Base-by-base conservation (phyloP, 2,888 invertebrate genomes). In the Melipona beecheii region DNA sequence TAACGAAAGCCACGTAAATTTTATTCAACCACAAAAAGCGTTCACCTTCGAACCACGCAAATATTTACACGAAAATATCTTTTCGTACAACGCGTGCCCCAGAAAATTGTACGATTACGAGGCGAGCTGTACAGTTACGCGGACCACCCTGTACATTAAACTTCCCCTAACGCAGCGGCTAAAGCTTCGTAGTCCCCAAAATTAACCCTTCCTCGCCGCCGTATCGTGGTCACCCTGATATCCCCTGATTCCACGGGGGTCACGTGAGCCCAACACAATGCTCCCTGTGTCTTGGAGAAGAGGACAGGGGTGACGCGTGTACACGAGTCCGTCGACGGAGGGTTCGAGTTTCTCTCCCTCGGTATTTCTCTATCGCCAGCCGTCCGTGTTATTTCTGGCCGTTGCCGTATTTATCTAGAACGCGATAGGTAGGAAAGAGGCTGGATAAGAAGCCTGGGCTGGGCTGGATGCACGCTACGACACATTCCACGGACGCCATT, bases 321-420 rank as follows among this genome's bases (percentile, higher is more conserved):
- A 9, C 50, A 62, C n/a, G 49, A 31, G 27, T 31, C 15, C 49
- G 49, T 4, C 31, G 31, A 68, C 4, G 58, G 15, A n/a, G 69
- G 52, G 58, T 31, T 52, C 58, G 52, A 43, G 52, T 71, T 66
- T 58, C 52, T n/a, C 70, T 58, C 50, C 66, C 66, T 43, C 54
- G 24, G 43, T 54, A 43, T 72, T 49, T 56, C 75, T 43, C 68
- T 69, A 79, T 75, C 62, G 74, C 64, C 27, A 43, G n/a, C 27
- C 27, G 64, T 36, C 62, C 68, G 9, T 52, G 80, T 81, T 81
- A 81, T 77, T 77, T 77, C 80, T 71, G 56, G 54, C 65, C 74
- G 81, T 24, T 65, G n/a, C 65, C 49, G 82, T 75, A 54, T 82
- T 82, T 82, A 80, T 81, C 81, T 81, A 60, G 66, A 49, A 60